Evolutionary conservation across 2,888 invertebrate species (phyloP), one percentile per base, ranked within the genome.

Genomic region (Lathronympha strigana): DNA sequence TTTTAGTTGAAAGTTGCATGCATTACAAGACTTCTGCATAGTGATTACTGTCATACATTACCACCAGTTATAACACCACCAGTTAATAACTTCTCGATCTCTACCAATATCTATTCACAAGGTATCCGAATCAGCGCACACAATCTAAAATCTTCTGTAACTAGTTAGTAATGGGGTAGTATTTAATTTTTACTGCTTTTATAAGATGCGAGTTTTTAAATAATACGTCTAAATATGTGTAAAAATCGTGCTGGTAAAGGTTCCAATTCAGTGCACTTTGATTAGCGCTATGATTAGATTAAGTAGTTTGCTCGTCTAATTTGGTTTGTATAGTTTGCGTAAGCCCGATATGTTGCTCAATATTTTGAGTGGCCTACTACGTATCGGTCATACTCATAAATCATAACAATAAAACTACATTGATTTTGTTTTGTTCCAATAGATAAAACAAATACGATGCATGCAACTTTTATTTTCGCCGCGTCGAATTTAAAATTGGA

Each of bases 261-360:
- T 66, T 33, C 60, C 49, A 47, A 66, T 47, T 66, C 47, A 60
- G 23, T 66, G 49, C 51, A 53, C 38, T 38, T 47, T 61, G 60
- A 66, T 61, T 54, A 66, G 47, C 53, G 38, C 38, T 36, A 47
- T 54, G 60, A 66, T 66, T 66, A 54, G 64, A 66, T 66, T 61
- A n/a, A n/a, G n/a, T n/a, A 60, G 58, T 45, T 57, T 58, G 53
- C 36, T 49, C 66, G 23, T 66, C 66, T 61, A 60, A 66, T 66
- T 58, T 54, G 60, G 38, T 47, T 21, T 64, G 45, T 28, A 53
- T 17, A 31, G 23, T 54, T 61, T 66, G 60, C 66, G 36, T 66
- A 66, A 66, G 47, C 38, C 17, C 15, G 19, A 47, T 58, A 31
- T 17, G 45, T 45, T 55, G 28, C 49, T 36, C n/a, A 60, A 61